These are phyloP conservation scores for Melanerpes aurifrons DNA, from an alignment of 2,113 vertebrate species.

Conservation along the genomic window DNA sequence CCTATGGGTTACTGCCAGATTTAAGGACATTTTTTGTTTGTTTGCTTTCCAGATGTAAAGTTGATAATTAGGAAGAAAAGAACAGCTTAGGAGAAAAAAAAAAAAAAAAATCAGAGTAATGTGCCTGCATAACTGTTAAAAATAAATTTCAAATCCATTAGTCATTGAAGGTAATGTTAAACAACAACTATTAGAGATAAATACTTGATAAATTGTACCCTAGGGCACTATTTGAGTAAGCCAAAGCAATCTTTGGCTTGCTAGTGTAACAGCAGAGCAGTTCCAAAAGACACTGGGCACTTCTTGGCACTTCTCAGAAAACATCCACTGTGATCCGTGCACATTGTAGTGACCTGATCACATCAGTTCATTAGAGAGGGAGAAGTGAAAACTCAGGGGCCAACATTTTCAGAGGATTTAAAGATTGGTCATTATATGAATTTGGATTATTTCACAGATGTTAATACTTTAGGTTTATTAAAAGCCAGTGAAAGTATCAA, in stretches of 20 bases:
- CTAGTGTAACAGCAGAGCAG: background rate
- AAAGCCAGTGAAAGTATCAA: background rate
- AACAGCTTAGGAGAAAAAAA: background rate
- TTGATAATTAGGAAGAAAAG: background rate
- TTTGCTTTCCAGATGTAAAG: background rate
- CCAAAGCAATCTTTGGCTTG: background rate
- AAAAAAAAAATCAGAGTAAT: background rate
- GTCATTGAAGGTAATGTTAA: background rate
- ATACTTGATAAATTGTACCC: background rate
- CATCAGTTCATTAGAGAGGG: background rate
- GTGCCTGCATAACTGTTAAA: background rate
- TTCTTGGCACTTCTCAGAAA: background rate
- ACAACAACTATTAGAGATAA: conserved; percentile 4
- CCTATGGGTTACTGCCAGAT: background rate
- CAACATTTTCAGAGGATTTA: background rate
- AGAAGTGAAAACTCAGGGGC: background rate
- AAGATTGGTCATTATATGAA: background rate
- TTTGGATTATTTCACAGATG: background rate
- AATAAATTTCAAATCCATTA: conserved; percentile 10
- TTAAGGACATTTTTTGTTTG: background rate
- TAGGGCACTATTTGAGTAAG: background rate
- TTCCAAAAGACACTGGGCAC: background rate
- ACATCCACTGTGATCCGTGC: background rate
- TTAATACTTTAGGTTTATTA: background rate
- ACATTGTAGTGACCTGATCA: background rate